phyloP scores from a whole-genome alignment of 2,113 vertebrate genomes.

The Lipophrys pholis region DNA sequence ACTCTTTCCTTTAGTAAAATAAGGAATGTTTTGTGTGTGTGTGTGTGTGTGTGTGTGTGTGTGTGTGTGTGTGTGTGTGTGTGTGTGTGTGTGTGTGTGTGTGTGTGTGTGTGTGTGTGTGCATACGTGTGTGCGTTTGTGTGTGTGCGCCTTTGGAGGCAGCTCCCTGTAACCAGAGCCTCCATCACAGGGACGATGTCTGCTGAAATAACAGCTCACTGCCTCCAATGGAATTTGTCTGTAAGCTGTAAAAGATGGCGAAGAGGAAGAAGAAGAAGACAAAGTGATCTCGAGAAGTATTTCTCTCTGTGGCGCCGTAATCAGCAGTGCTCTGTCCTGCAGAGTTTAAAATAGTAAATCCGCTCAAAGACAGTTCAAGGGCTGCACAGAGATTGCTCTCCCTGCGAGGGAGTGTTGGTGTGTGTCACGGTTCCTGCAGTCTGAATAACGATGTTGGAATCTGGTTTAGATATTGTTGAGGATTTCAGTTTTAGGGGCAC shows the following conservation, averaged over 20 bases:
- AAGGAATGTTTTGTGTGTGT: conserved; percentile 36
- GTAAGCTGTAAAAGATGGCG: conserved; percentile 69
- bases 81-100: conserved; percentile 32
- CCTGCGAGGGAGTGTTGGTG: conserved; percentile 27
- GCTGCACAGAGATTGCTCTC: conserved; percentile 45
- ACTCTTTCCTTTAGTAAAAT: conserved; percentile 42
- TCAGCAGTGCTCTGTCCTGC: conserved; percentile 45
- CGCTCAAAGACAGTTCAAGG: conserved; percentile 70
- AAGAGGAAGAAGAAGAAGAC: conserved; percentile 54
- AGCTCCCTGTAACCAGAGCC: conserved; percentile 67
- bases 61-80: not conserved
- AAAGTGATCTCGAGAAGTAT: conserved; percentile 47
- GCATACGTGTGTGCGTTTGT: conserved; percentile 1
- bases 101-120: conserved; percentile 20
- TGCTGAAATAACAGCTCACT: conserved; percentile 67
- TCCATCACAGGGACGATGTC: conserved; percentile 64
- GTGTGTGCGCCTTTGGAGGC: conserved; percentile 33
- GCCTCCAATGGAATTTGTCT: conserved; percentile 64
- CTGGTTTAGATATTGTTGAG: conserved; percentile 18
- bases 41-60: not conserved
- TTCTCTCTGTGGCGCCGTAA: conserved; percentile 56
- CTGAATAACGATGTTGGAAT: conserved; percentile 18
- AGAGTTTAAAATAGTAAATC: conserved; percentile 75
- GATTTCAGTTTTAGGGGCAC: conserved; percentile 17
- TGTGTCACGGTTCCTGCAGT: conserved; percentile 24